A percentile compares a stretch with the other conserved stretches of the same genome.
These are phyloP conservation scores for Caenorhabditis zanzibari DNA, from an alignment of 2,888 invertebrate genomes.

Conservation along the genomic window DNA sequence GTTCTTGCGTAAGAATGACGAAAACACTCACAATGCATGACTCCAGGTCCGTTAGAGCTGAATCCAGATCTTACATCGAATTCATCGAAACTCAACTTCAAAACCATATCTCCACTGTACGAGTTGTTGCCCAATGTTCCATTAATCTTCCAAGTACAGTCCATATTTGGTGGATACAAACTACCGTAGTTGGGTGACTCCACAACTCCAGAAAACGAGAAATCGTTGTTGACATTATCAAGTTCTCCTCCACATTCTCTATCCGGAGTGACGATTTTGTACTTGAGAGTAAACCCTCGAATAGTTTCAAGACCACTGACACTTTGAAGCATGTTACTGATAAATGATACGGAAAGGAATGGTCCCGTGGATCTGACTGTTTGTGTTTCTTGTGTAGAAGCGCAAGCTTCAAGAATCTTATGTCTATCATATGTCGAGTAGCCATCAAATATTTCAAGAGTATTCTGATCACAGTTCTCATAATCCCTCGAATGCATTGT, in stretches of 20 bases:
- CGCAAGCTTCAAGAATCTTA: constrained; percentile 64
- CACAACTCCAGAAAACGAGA: constrained; percentile 72
- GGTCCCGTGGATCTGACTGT: constrained; percentile 67
- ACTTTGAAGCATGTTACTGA: constrained; percentile 60
- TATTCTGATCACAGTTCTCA: constrained; percentile 76
- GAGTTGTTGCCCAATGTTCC: constrained; percentile 53
- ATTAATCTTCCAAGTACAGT: constrained; percentile 84
- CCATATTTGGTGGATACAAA: constrained; percentile 84
- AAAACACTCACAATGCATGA: constrained; percentile 39
- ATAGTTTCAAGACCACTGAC: constrained; percentile 35
- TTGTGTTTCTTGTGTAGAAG: constrained; percentile 43
- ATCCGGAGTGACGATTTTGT: constrained; percentile 72
- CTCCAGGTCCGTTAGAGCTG: constrained; percentile 20
- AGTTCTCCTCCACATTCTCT: constrained; percentile 69
- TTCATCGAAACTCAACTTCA: constrained; percentile 65
- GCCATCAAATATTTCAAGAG: constrained; percentile 73
- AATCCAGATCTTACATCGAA: constrained; percentile 68
- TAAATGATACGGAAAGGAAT: constrained; percentile 65
- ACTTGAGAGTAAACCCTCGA: constrained; percentile 74
- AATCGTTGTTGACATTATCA: constrained; percentile 50
- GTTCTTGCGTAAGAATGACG: no score
- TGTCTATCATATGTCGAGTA: constrained; percentile 64
- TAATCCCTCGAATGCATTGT: constrained; percentile 67
- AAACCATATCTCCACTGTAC: constrained; percentile 48
- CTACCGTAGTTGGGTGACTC: constrained; percentile 78